Evolutionary conservation across 2,888 invertebrate genomes (phyloP), one percentile per base, ranked within the genome.

Genomic region (Ligdia adustata): DNA sequence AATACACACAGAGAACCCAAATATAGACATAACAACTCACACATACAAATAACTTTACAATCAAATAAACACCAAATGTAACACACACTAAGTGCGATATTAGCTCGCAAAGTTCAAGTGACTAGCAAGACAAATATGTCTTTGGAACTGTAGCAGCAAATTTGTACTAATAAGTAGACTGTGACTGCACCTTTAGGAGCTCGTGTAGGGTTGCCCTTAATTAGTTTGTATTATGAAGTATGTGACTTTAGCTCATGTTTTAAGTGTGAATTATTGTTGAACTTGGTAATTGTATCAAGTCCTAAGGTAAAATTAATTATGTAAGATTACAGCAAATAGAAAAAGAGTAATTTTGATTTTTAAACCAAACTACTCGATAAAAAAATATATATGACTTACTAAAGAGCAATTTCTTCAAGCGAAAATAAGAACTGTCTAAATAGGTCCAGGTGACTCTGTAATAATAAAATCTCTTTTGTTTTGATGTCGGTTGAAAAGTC

Each of bases 1-100:
- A 82, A 84, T 82, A 82, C 85, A 86, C 79, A 86, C 82, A 81
- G 81, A 83, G 82, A 84, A 74, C 75, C 82, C 83, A 86, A 87
- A 87, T 87, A 89, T 87, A 89, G 81, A 83, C 82, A 84, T 75
- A 81, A 77, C 79, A 75, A 72, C 74, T 68, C 72, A 75, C 77
- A 71, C 76, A 73, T 69, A 60, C 63, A 63, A 57, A 63, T 63
- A 12, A 70, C 61, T 56, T 58, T 61, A 60, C 64, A 70, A 67
- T 64, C 72, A 69, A 72, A 78, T 81, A 72, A 78, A 70, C 69
- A 66, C 79, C 66, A 71, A 83, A 76, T 74, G 60, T 61, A 45
- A 61, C 57, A 62, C 53, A 60, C 44, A 37, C 33, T 77, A 85
- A 75, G 84, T 76, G 78, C 75, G 72, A 82, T 76, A 79, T 86